Base-by-base conservation (phyloP, 1,140 invertebrate species). In the Drosophila ercepeae region DNA sequence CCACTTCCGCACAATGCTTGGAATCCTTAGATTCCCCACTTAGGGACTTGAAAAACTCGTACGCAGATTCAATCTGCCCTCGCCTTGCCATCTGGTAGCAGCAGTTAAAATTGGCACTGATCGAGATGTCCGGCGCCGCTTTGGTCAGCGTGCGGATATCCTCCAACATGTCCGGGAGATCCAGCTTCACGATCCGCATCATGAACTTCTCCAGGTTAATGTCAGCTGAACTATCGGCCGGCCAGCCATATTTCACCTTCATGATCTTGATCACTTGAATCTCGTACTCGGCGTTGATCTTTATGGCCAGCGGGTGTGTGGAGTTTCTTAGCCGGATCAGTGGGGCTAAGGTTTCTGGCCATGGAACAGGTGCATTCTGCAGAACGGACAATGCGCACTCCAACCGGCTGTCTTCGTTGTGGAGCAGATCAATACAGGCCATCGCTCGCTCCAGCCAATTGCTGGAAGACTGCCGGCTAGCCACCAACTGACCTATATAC, bases 191-290 rank as follows among this genome's bases (percentile, higher is more conserved):
- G 13, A 91, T 89, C 11, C 91, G 82, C 64, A 82, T 77, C 60
- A 78, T 75, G 25, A 91, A 89, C 5, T 91, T 69, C 32, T 86
- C 74, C 3, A 91, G 52, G 50, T 90, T 91, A 23, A 83, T 75
- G 34, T 86, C 72, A 1, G 68, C 54, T 8, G 65, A 53, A 18
- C 78, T 83, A 45, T 91, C 86, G 0, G 75, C 83, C 11, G 89
- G 73, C 91, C 91, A 91, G 19, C 89, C 90, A 39, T 91, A 91
- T 49, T 91, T 91, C 0, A 78, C 75, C 48, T 90, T 91, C 82
- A 91, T 90, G 25, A 90, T 90, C 63, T 91, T 91, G 9, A 91
- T 90, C 13, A 83, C 76, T 52, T 91, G 90, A 3, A 90, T 78
- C 42, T 91, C 89, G 29, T 90, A 90, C 65, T 90, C 82, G 0